Base-by-base conservation (phyloP, 2,888 invertebrate species). In the Heteromurus nitidus region DNA sequence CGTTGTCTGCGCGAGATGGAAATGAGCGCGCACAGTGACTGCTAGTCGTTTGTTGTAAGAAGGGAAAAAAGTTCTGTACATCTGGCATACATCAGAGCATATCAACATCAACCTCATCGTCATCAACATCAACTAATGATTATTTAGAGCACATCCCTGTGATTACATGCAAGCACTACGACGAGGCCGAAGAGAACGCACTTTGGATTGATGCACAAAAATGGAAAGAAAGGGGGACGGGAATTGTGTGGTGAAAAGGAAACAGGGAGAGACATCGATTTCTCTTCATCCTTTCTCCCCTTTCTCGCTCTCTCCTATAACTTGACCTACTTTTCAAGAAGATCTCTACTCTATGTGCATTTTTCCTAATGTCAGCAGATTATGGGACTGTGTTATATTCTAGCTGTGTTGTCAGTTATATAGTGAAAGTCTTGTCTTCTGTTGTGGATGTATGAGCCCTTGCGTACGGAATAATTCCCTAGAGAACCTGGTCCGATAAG, bases 301-400 rank as follows among this genome's bases (percentile, higher is more conserved):
- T 42, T 65, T 44, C 65, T 65, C n/a, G n/a, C n/a, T 62, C 62
- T 62, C 44, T 18, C 42, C 62, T 44, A 16, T 55, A 72, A 53
- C 73, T 30, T 73, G 75, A 67, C 67, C 75, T 36, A 75, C 75
- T 75, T 75, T 64, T 55, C 28, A 67, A 26, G 53, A 64, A 74
- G 74, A 64, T 20, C n/a, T n/a, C n/a, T n/a, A n/a, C n/a, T n/a
- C 31, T 44, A 24, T 22, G 55, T 24, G 50, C 73, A 18, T 74
- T 62, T 64, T 70, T 50, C 22, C 42, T 44, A 20, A 44, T 30
- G 72, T 60, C 70, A 70, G 70, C 70, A 70, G 36, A 62, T 62
- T 55, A 55, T n/a, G n/a, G 5, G n/a, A n/a, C n/a, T n/a, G n/a
- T n/a, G n/a, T n/a, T n/a, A n/a, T n/a, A n/a, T n/a, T n/a, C n/a